Percentiles rank a stretch among this genome's conserved stretches.
These are phyloP conservation scores for Napeogenes inachia DNA, from an alignment of 2,888 invertebrate genomes.

Conservation along the genomic window DNA sequence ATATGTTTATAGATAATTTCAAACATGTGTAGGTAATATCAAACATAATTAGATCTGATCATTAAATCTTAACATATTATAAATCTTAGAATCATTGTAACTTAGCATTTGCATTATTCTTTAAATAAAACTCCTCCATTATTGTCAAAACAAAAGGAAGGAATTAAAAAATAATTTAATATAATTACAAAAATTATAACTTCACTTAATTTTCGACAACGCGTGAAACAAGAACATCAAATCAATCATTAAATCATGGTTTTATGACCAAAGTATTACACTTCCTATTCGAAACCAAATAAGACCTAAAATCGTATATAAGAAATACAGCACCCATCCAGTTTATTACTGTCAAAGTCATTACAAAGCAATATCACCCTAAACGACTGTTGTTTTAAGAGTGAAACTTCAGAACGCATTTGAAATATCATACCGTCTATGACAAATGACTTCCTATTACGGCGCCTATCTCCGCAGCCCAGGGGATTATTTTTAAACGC, in stretches of 20 bases:
- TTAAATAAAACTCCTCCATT: background rate
- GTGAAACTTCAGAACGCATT: constrained; percentile 2
- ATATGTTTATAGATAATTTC: no score
- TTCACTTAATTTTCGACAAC: constrained; percentile 1
- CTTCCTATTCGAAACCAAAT: background rate
- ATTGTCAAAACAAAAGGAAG: background rate
- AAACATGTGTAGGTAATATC: background rate
- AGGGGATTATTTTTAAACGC: constrained; percentile 37
- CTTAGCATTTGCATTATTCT: no score
- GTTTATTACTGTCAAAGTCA: background rate
- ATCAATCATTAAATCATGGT: constrained; percentile 1
- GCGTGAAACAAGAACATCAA: constrained; percentile 3
- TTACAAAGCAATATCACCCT: background rate
- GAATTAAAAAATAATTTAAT: background rate
- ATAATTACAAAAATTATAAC: background rate
- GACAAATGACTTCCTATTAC: constrained; percentile 42
- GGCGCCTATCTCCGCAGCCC: constrained; percentile 37
- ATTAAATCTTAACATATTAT: no score
- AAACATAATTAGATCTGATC: background rate
- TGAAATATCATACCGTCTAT: constrained; percentile 21
- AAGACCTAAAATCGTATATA: constrained; percentile 1
- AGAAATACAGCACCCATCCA: background rate
- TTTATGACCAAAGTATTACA: background rate
- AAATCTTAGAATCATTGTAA: no score
- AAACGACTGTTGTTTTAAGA: background rate